A percentile compares a stretch with the other conserved stretches of the same genome.
Evolutionary conservation across 1,140 invertebrate genomes (phyloP).

Genomic region (Solen grandis): DNA sequence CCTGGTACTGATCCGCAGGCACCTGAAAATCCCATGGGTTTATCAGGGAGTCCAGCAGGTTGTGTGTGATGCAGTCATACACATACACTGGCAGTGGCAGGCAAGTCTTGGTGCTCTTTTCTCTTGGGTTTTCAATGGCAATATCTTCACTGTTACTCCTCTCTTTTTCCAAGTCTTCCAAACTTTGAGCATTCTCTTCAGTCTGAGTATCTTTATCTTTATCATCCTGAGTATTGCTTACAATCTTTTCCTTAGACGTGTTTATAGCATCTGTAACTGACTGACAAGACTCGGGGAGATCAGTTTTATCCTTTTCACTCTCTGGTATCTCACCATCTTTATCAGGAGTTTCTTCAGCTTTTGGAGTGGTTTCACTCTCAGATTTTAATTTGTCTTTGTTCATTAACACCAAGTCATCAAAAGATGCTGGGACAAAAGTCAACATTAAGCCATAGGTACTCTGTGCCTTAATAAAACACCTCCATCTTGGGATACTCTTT

Average conservation of each 20-base stretch:
- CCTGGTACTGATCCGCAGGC: constrained; percentile 77
- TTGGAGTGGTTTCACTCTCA: no score
- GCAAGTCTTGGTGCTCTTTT: constrained; percentile 5
- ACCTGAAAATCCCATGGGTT: constrained; percentile 79
- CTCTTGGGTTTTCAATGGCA: not conserved
- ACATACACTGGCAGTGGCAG: constrained; percentile 85
- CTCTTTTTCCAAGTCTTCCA: not conserved
- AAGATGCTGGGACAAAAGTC: constrained; percentile 86
- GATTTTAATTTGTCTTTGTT: no score
- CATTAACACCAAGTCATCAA: constrained; percentile 78
- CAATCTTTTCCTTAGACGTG: no score
- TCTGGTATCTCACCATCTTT: not conserved
- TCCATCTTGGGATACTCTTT: constrained; percentile 82
- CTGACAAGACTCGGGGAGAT: not conserved
- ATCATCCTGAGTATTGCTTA: not conserved
- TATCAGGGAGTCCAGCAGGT: constrained; percentile 84
- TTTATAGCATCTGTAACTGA: no score
- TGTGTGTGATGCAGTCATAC: constrained; percentile 86
- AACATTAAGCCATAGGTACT: constrained; percentile 85
- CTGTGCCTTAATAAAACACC: constrained; percentile 87
- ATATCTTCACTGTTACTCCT: not conserved
- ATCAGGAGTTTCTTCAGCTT: not conserved
- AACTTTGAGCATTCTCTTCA: not conserved
- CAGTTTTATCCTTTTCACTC: not conserved
- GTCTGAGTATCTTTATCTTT: not conserved